A percentile compares a stretch with the other conserved stretches of the same genome.
Conservation (phyloP, 2,888 invertebrate genomes). For the Microdon myrmicae region DNA sequence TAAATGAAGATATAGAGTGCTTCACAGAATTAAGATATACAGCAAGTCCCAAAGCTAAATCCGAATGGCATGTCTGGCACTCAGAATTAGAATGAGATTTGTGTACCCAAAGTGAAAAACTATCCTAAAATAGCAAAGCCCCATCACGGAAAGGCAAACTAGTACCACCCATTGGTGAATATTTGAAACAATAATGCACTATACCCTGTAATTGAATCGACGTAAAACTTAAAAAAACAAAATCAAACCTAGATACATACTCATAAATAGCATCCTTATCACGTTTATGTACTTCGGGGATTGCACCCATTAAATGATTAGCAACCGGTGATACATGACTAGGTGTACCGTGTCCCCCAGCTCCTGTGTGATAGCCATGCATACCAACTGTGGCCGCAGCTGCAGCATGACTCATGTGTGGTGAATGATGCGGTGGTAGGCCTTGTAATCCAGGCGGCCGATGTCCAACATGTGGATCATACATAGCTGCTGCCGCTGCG, state of each 20-base stretch:
- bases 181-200: too few relatives aligned
- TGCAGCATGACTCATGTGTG: conserved; percentile 81
- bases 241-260: conserved; percentile 73
- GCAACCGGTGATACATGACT: conserved; percentile 86
- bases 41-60: too few relatives aligned
- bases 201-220: too few relatives aligned
- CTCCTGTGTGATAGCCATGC: conserved; percentile 71
- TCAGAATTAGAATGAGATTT: too few relatives aligned
- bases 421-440: conserved; percentile 80
- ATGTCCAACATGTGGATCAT: conserved; percentile 80
- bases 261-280: conserved; percentile 99
- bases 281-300: conserved; percentile 93
- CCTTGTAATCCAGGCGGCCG: conserved; percentile 71
- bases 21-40: conserved; percentile 45
- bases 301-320: conserved; percentile 87
- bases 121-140: too few relatives aligned
- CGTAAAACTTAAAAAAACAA: too few relatives aligned
- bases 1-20: neutral
- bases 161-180: too few relatives aligned
- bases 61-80: too few relatives aligned
- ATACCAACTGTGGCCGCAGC: conserved; percentile 71
- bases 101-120: too few relatives aligned
- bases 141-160: too few relatives aligned
- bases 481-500: conserved; percentile 74
- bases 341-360: conserved; percentile 70